Percentiles rank a stretch among this genome's conserved stretches.
Conservation (phyloP, 2,113 vertebrate genomes). For the Phalacrocorax brasilianus region DNA sequence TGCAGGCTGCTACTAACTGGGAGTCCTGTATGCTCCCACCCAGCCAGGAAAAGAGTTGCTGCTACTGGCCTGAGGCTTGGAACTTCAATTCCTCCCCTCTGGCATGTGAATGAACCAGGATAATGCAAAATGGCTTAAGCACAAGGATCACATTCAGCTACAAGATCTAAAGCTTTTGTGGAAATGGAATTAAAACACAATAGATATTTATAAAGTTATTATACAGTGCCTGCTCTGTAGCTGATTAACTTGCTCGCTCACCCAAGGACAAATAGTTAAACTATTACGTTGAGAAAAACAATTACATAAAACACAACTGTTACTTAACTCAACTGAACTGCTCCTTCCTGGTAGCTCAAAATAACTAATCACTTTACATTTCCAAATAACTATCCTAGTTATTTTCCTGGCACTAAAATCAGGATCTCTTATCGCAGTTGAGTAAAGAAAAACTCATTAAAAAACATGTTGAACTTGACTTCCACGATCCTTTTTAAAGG, state of each 20-base stretch:
- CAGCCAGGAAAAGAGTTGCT: neutral
- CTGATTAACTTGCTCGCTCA: slow-evolving; percentile 19
- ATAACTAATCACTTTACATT: neutral
- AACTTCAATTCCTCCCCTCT: neutral
- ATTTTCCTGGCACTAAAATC: neutral
- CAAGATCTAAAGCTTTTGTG: neutral
- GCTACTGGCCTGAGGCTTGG: neutral
- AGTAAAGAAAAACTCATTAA: neutral
- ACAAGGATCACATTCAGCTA: neutral
- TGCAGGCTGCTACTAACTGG: neutral
- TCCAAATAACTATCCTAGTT: neutral
- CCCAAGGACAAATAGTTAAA: slow-evolving; percentile 20
- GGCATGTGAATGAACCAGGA: neutral
- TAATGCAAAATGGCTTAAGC: neutral
- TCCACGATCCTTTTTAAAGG: neutral
- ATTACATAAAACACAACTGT: neutral
- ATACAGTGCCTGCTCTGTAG: neutral
- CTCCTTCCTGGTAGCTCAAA: neutral
- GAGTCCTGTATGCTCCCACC: neutral
- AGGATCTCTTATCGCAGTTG: neutral
- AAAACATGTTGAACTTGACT: neutral
- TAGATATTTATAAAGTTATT: neutral
- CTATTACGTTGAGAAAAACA: neutral
- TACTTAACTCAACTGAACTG: neutral
- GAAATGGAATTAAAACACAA: slow-evolving; percentile 13